Percentiles rank a stretch among this genome's conserved stretches.
Evolutionary conservation across 2,797 vertebrate species (phyloP).

Genomic region (Catamblyrhynchus diadema): DNA sequence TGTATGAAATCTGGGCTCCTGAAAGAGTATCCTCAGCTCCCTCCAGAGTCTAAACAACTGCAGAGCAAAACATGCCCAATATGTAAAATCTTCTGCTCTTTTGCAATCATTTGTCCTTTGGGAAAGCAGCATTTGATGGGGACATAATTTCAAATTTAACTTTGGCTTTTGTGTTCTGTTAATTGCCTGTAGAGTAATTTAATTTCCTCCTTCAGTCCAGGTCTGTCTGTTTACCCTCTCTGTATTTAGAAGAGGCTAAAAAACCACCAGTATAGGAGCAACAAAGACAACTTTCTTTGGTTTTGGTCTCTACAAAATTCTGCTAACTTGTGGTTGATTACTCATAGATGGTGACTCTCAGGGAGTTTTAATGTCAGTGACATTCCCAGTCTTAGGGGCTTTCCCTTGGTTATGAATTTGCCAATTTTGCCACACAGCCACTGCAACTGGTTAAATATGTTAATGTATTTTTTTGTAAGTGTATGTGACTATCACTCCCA

Average conservation of each 20-base stretch:
- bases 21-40: background rate
- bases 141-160: background rate
- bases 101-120: background rate
- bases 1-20: background rate
- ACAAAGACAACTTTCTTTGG: background rate
- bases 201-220: background rate
- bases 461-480: background rate
- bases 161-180: background rate
- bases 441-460: background rate
- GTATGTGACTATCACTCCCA: background rate
- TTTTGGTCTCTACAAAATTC: background rate
- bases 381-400: background rate
- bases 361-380: background rate
- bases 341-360: background rate
- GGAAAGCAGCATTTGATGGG: background rate
- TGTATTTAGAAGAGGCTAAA: background rate
- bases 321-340: background rate
- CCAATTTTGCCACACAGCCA: background rate
- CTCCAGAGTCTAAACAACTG: background rate
- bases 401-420: background rate
- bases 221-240: background rate
- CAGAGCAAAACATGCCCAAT: background rate
- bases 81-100: background rate
- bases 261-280: background rate
- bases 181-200: slow-evolving; percentile 14